Base-by-base conservation (phyloP, 2,113 vertebrate species). In the Myodes glareolus region DNA sequence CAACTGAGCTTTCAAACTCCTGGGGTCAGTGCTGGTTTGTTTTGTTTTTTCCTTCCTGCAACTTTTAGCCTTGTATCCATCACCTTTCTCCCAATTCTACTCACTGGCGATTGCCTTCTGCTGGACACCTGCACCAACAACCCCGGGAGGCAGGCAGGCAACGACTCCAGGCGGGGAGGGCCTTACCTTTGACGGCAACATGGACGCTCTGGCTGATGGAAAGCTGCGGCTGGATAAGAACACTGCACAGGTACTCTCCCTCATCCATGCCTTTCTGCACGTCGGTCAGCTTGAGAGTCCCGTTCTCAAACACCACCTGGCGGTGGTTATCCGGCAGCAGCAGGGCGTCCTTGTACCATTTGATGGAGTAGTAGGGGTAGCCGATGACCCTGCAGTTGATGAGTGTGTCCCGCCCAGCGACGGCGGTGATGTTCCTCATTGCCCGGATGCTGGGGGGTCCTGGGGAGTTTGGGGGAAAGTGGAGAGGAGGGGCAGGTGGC, bases 221-320 rank as follows among this genome's bases (percentile, higher is more conserved):
- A 36, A 99, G 99, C 98, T 99, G 99, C 8, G 99, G 99, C 97
- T 99, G 99, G 98, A 99, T 99, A 94, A 99, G 99, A 92, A 99
- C 99, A 0, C 99, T 99, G 99, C 99, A 99, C 78, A 99, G 98
- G 47, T 99, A 99, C 84, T 99, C 99, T 0, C 99, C 99, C 95
- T 99, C 99, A 0, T 99, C 99, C 99, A 99, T 99, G 94, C 99
- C 99, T 90, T 99, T 99, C 99, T 99, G 99, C 68, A 99, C 99
- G 0, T 99, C 99, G 0, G 99, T 99, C 97, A 99, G 99, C 98
- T 99, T 99, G 39, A 99, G 99, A 0, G 99, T 99, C 77, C 99
- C 99, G 0, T 99, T 99, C 97, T 99, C 99, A 95, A 99, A 99
- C 91, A 99, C 99, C 98, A 99, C 99, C 99, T 99, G 99, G 70